Conservation (phyloP, 2,113 vertebrate genomes). For the Egretta garzetta region DNA sequence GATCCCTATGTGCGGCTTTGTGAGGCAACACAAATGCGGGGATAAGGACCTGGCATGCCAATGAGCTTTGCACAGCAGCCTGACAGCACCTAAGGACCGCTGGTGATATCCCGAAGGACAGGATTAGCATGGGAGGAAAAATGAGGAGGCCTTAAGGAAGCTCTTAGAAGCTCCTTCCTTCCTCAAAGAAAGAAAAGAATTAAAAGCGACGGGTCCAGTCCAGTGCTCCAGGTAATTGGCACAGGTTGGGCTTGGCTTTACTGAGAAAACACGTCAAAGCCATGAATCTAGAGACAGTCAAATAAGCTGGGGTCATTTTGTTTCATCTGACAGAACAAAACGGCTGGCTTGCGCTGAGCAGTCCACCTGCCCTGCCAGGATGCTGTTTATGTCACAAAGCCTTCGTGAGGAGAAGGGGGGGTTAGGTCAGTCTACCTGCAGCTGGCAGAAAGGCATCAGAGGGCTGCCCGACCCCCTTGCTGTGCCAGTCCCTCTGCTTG, state of each 20-base stretch:
- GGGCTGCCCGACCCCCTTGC: neutral
- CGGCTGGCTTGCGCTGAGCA: accelerated
- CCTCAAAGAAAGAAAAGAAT: neutral
- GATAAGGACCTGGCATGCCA: neutral
- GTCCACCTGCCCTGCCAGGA: neutral
- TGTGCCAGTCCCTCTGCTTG: neutral
- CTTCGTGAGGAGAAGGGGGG: neutral
- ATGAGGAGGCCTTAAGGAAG: neutral
- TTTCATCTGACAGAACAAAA: neutral
- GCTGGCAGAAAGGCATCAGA: neutral
- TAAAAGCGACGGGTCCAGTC: neutral
- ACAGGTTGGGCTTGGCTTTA: neutral
- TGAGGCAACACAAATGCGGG: neutral
- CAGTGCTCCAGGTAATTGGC: neutral
- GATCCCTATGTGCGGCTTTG: neutral
- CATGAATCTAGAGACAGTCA: neutral
- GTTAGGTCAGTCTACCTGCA: neutral
- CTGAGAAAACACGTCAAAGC: neutral
- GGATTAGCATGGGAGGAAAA: neutral
- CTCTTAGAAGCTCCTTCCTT: neutral
- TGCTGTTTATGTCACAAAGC: neutral
- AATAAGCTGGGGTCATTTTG: neutral
- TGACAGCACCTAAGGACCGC: neutral
- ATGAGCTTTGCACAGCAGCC: neutral
- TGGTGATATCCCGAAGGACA: neutral